A percentile compares a stretch with the other conserved stretches of the same genome.
phyloP scores from a whole-genome alignment of 2,113 vertebrate species.

The Pitta sordida region DNA sequence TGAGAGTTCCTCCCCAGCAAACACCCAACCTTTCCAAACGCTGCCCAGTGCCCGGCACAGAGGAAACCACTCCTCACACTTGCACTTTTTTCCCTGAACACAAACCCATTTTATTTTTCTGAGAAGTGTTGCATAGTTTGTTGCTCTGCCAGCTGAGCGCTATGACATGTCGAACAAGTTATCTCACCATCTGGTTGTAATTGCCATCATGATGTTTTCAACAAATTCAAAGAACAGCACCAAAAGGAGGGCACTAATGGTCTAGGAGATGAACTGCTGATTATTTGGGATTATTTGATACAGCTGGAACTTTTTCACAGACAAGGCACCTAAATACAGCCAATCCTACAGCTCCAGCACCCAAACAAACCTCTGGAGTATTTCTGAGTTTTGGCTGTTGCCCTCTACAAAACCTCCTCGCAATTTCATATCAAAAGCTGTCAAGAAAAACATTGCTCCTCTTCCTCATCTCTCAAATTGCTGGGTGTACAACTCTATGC shows the following conservation, averaged over 20 bases:
- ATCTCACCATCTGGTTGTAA: conserved; percentile 34
- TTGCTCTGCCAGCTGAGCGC: background rate
- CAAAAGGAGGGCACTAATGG: background rate
- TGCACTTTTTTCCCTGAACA: background rate
- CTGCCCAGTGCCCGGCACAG: rapidly evolving
- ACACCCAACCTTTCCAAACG: background rate
- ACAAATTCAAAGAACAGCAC: background rate
- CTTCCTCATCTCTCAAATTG: background rate
- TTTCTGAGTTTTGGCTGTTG: background rate
- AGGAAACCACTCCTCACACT: background rate
- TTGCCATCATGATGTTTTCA: background rate
- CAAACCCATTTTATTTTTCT: background rate
- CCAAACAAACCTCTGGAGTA: background rate
- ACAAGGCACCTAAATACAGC: background rate
- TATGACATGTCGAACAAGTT: rapidly evolving
- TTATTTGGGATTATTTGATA: background rate
- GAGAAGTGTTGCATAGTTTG: background rate
- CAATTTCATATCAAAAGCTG: background rate
- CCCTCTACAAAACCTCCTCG: background rate
- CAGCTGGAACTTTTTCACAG: background rate
- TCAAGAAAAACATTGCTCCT: background rate
- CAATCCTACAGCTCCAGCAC: background rate
- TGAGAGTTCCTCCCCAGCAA: background rate
- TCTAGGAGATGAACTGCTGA: background rate
- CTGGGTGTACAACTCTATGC: background rate